phyloP scores from a whole-genome alignment of 2,888 invertebrate genomes.

The Erynnis tages region DNA sequence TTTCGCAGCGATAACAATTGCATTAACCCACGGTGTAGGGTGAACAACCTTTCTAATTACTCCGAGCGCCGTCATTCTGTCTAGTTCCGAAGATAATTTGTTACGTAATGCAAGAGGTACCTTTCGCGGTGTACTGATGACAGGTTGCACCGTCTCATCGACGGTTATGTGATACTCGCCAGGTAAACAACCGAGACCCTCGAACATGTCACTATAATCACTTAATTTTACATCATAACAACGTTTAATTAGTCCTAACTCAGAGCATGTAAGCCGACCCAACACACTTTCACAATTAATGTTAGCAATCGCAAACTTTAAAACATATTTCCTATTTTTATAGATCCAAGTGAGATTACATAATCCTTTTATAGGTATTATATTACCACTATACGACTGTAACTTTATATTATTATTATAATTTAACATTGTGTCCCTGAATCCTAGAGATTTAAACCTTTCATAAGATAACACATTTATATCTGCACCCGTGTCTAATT shows the following conservation, averaged over 20 bases:
- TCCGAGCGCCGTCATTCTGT: slow-evolving; percentile 18
- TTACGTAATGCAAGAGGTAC: slow-evolving; percentile 19
- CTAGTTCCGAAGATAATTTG: slow-evolving; percentile 16
- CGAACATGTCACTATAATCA: slow-evolving; percentile 8
- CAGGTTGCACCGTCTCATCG: slow-evolving; percentile 19
- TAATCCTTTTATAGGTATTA: slow-evolving; percentile 2
- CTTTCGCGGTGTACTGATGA: slow-evolving; percentile 15
- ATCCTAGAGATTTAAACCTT: slow-evolving; percentile 10
- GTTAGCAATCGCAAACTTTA: slow-evolving; percentile 14
- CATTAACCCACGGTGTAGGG: slow-evolving; percentile 34
- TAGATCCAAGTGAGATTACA: slow-evolving; percentile 10
- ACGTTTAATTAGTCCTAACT: slow-evolving; percentile 14
- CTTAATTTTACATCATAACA: not conserved
- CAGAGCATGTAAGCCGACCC: not conserved
- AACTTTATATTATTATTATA: not conserved
- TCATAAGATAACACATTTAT: slow-evolving; percentile 14
- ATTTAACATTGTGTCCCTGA: not conserved
- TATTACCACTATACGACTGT: slow-evolving; percentile 8
- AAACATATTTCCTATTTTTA: slow-evolving; percentile 11
- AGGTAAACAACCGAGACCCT: slow-evolving; percentile 11
- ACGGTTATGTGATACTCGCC: slow-evolving; percentile 20
- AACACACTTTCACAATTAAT: slow-evolving; percentile 19
- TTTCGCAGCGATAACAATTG: slow-evolving; percentile 31
- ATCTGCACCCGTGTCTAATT: slow-evolving; percentile 18
- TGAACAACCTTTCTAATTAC: slow-evolving; percentile 33